A percentile compares a stretch with the other conserved stretches of the same genome.
Evolutionary conservation across 2,113 vertebrate genomes (phyloP).

Genomic region (Shinisaurus crocodilurus): DNA sequence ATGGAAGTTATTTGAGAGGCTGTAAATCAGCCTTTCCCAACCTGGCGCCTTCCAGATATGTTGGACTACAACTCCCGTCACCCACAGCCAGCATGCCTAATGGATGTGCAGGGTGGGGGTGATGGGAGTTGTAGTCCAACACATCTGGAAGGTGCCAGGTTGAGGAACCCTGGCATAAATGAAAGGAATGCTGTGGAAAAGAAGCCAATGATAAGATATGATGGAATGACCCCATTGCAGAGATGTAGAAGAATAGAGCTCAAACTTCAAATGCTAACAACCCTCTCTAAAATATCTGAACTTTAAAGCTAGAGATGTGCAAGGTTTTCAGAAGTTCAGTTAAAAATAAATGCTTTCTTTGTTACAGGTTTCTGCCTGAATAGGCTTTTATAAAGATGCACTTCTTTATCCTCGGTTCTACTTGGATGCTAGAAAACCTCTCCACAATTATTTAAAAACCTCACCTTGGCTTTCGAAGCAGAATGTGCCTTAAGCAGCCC

Average conservation of each 20-base stretch:
- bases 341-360: not conserved
- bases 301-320: not conserved
- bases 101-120: no score
- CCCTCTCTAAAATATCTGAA: conserved; percentile 21
- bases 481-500: not conserved
- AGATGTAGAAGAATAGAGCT: conserved; percentile 18
- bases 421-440: not conserved
- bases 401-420: conserved; percentile 9
- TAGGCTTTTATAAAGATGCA: conserved; percentile 9
- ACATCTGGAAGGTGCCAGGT: no score
- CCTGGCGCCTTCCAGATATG: no score
- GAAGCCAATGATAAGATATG: conserved; percentile 32
- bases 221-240: conserved; percentile 51
- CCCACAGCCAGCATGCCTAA: no score
- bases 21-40: not conserved
- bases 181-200: conserved; percentile 25
- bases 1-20: not conserved
- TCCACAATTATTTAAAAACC: not conserved
- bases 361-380: not conserved
- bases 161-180: not conserved
- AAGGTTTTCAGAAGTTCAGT: conserved; percentile 34
- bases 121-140: no score
- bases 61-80: no score
- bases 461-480: not conserved
- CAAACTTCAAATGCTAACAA: conserved; percentile 33